Conservation (phyloP, 2,113 vertebrate species). For the Canis aureus region DNA sequence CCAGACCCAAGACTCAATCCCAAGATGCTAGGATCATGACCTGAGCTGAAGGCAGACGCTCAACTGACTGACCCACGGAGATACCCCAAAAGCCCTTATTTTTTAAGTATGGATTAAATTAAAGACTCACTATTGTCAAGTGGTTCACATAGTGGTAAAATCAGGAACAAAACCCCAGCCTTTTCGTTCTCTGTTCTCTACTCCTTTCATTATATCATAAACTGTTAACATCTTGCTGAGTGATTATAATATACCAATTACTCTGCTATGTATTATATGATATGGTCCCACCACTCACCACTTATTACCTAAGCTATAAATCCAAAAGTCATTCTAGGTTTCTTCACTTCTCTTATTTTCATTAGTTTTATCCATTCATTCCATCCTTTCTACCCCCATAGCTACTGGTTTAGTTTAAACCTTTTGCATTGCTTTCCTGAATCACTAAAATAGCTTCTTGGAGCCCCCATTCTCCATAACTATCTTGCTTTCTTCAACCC, state of each 20-base stretch:
- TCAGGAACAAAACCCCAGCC: background rate
- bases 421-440: background rate
- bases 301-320: background rate
- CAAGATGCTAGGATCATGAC: background rate
- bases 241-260: background rate
- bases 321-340: background rate
- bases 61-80: background rate
- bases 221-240: background rate
- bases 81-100: background rate
- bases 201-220: background rate
- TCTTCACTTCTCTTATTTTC: background rate
- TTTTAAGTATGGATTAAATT: slow-evolving; percentile 13
- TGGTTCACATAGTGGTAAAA: background rate
- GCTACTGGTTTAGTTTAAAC: background rate
- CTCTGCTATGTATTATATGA: background rate
- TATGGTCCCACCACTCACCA: background rate
- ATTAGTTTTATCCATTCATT: background rate
- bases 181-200: background rate
- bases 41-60: background rate
- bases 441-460: background rate
- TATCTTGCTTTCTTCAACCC: background rate
- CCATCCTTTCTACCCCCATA: background rate
- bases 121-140: background rate
- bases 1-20: background rate
- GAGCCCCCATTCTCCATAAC: background rate